Base-by-base conservation (phyloP, 2,113 vertebrate species). In the Nansenia antarctica region DNA sequence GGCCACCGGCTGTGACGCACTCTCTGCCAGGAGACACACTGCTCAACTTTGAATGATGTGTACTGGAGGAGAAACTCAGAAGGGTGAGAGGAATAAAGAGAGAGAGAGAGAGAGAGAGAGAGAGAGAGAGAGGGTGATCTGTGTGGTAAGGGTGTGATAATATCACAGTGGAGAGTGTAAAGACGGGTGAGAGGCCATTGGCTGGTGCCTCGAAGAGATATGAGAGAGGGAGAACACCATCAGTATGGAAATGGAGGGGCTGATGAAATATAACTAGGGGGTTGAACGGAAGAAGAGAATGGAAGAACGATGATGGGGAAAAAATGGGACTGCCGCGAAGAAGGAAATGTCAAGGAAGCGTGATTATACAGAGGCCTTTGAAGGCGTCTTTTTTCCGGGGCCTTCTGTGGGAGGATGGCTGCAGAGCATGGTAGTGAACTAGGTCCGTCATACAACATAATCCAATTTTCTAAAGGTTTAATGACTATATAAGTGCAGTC, bases 351-450 rank as follows among this genome's bases (percentile, higher is more conserved):
- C 18, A 34, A 31, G 35, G 77, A 65, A 64, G 74, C 11, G 35
- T 18, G 18, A 18, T 59, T 67, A 60, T 53, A 26, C 59, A 20
- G 49, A 45, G 49, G 52, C 76, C 63, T 76, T 85, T 58, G 71
- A 80, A 82, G 0, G 35, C 57, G 31, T 60, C 63, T 45, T 35
- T n/a, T n/a, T n/a, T n/a, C n/a, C n/a, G n/a, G n/a, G n/a, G n/a
- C n/a, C n/a, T n/a, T n/a, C n/a, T n/a, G n/a, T n/a, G n/a, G n/a
- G n/a, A n/a, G n/a, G n/a, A n/a, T n/a, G n/a, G n/a, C n/a, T n/a
- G n/a, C n/a, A n/a, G n/a, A n/a, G n/a, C n/a, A n/a, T n/a, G n/a
- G n/a, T n/a, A n/a, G n/a, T n/a, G n/a, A n/a, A n/a, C n/a, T n/a
- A n/a, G n/a, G n/a, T n/a, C n/a, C n/a, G n/a, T n/a, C n/a, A n/a